Base-by-base conservation (phyloP, 2,797 vertebrate genomes). In the Discoglossus pictus region DNA sequence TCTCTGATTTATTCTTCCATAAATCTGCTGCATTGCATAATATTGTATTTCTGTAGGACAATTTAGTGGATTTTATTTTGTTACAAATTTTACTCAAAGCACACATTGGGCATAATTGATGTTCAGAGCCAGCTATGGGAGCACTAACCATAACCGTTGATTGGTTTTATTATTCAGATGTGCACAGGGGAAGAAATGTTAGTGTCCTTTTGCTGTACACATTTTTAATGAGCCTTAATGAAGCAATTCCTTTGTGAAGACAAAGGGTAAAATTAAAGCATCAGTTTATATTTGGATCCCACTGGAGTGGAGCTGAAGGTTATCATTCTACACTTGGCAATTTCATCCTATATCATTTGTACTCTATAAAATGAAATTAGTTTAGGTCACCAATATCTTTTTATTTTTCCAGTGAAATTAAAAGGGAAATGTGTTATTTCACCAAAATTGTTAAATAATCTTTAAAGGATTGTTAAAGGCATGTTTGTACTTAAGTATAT, bases 1-100 rank as follows among this genome's bases (percentile, higher is more conserved):
- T 71, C 73, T 64, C 65, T 87, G 82, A 82, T 88, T 85, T 86
- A 84, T 86, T 84, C 82, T 79, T 65, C 78, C 80, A 42, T 82
- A 83, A 81, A 75, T 81, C 83, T 74, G 0, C 76, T 62, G 70
- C 76, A 48, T 70, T 83, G 79, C 72, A 50, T 77, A 68, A 75
- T 82, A 74, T 76, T 73, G 53, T 78, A 39, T 73, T 71, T 74
- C 31, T 65, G 53, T 73, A 74, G 50, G 78, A 71, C 63, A n/a
- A 76, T 80, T 74, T 73, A 13, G 54, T 73, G 75, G 62, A 20
- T 78, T 84, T 84, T 73, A 61, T 73, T 78, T 25, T 21, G 78
- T 73, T 75, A 78, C 62, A 31, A 21, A 1, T 78, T 81, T 80
- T 81, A 62, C 76, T 82, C 54, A 13, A 65, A 78, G 73, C 61